A percentile compares a stretch with the other conserved stretches of the same genome.
These are phyloP conservation scores for Itoplectis maculator DNA, from an alignment of 2,888 invertebrate species.

Conservation along the genomic window DNA sequence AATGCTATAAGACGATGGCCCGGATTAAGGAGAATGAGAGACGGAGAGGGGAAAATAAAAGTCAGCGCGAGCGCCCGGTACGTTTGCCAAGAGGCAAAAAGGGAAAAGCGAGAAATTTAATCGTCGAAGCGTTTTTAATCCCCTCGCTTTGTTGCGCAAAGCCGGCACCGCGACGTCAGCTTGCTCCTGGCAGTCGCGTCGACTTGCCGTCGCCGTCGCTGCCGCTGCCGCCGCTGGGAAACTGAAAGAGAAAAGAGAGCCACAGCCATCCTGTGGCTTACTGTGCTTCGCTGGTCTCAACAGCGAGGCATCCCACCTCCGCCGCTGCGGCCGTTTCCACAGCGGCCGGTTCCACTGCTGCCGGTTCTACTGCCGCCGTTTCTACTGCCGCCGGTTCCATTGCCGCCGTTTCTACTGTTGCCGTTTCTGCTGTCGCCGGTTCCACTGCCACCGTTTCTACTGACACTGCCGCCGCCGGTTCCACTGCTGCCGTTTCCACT, in stretches of 20 bases:
- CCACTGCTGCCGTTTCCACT: no score
- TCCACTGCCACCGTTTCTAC: no score
- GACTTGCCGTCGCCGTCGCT: conserved; percentile 45
- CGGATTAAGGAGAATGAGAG: conserved; percentile 40
- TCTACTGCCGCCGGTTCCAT: no score
- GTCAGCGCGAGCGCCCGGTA: conserved; percentile 5
- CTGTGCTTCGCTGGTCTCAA: conserved; percentile 9
- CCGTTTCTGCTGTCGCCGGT: no score
- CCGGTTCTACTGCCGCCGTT: no score
- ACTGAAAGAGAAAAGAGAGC: conserved; percentile 54
- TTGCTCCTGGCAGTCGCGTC: conserved; percentile 35
- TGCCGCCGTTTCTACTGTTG: no score
- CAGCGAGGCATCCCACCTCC: not conserved
- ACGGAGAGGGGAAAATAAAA: conserved; percentile 30
- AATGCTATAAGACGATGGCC: conserved; percentile 30
- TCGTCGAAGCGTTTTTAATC: conserved; percentile 66
- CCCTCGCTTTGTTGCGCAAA: conserved; percentile 60
- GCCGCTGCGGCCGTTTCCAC: no score
- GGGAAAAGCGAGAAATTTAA: conserved; percentile 55
- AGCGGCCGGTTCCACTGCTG: no score
- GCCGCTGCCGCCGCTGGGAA: conserved; percentile 43
- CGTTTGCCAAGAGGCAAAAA: conserved; percentile 22
- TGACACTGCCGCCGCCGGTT: no score
- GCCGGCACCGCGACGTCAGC: conserved; percentile 42
- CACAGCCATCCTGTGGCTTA: conserved; percentile 29